Evolutionary conservation across 2,113 vertebrate species (phyloP), one percentile per base, ranked within the genome.

Genomic region (Fregata magnificens): DNA sequence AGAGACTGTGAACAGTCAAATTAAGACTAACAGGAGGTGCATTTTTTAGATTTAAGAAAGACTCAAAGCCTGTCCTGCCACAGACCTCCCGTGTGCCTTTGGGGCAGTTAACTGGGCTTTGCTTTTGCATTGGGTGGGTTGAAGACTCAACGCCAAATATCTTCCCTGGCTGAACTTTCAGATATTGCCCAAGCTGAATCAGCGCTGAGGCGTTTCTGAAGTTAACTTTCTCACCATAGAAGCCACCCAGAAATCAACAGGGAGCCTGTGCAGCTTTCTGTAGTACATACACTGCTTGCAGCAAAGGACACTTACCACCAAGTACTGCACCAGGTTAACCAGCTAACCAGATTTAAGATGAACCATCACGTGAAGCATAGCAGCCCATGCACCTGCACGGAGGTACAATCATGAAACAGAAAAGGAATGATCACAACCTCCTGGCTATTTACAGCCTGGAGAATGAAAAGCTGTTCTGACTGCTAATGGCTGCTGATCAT

Each of bases 191-290:
- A 56, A 32, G 29, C 29, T 67, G 61, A 40, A 42, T 34, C 22
- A 47, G 20, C 29, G 66, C 44, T 0, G 3, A 63, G 56, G 42
- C 0, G 0, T n/a, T 79, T 49, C 56, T 79, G 56, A 79, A 50
- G 16, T 42, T 21, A 31, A 28, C 8, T 55, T 92, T 88, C 62
- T 72, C 19, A 32, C 38, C 7, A 1, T 0, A 42, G 32, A 67
- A 82, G 70, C 26, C 36, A 52, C 26, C 5, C 50, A 58, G 49
- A 94, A 88, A 42, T 25, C 53, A 56, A 9, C 5, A 38, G 9
- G 50, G 34, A 92, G 25, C 56, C 56, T 24, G n/a, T 6, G 22
- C 32, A 76, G 28, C 44, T 45, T 53, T 63, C 38, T 67, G 45
- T 26, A 34, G 34, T 18, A 26, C 24, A 36, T n/a, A 26, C 50